Evolutionary conservation across 2,797 vertebrate genomes (phyloP).

Genomic region (Pseudochaenichthys georgianus): DNA sequence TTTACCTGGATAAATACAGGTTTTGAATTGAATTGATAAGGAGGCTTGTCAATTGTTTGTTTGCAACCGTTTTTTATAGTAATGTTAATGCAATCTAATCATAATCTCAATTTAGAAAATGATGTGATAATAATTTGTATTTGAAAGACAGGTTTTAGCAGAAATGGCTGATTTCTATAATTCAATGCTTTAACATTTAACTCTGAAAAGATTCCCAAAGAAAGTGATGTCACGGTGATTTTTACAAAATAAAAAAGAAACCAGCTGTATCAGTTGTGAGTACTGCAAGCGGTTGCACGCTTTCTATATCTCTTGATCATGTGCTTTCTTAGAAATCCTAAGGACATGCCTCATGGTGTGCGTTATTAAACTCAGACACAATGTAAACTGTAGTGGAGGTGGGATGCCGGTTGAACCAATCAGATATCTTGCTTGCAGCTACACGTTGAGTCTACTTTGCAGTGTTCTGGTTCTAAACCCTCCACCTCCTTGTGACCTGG

Average conservation of each 20-base stretch:
- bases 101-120: too few relatives aligned
- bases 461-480: constrained; percentile 27
- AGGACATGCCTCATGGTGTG: background rate
- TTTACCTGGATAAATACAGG: too few relatives aligned
- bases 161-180: background rate
- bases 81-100: too few relatives aligned
- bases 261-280: background rate
- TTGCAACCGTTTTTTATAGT: too few relatives aligned
- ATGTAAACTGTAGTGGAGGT: background rate
- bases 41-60: constrained; percentile 3
- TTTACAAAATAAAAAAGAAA: background rate
- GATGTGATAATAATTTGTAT: too few relatives aligned
- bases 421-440: constrained; percentile 14
- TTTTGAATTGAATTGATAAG: background rate
- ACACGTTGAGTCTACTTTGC: constrained; percentile 12
- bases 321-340: background rate
- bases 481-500: constrained; percentile 43
- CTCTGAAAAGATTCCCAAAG: too few relatives aligned
- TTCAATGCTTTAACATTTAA: background rate
- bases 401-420: background rate
- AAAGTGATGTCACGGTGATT: background rate
- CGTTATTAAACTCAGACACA: constrained; percentile 7
- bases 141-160: background rate
- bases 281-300: background rate
- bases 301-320: background rate